phyloP scores from a whole-genome alignment of 1,140 invertebrate genomes.

The Aporrectodea caliginosa region DNA sequence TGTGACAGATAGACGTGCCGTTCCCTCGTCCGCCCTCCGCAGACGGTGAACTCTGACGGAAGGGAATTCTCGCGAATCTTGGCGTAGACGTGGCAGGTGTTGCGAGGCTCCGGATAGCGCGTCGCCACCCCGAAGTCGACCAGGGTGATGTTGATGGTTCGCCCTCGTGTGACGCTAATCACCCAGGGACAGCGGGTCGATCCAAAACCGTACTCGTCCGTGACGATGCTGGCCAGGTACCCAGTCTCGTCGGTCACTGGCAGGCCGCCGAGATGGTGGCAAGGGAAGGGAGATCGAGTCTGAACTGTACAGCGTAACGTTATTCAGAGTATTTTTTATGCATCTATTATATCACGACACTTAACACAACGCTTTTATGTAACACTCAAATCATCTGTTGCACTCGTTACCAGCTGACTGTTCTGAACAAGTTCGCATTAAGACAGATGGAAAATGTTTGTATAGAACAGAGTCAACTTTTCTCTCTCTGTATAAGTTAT shows the following conservation, averaged over 20 bases:
- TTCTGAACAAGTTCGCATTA: no score
- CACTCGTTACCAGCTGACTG: no score
- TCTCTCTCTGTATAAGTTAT: no score
- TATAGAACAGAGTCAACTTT: no score
- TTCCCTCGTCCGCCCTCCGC: neutral
- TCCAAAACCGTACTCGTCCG: conserved; percentile 21
- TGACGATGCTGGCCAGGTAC: conserved; percentile 28
- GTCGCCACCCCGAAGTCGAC: conserved; percentile 17
- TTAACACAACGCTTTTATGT: no score
- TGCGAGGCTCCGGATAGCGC: neutral
- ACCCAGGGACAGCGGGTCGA: conserved; percentile 27
- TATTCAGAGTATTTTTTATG: no score
- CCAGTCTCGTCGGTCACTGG: conserved; percentile 1
- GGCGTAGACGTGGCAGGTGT: neutral
- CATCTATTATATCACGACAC: no score
- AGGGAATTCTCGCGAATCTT: neutral
- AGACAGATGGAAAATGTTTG: no score
- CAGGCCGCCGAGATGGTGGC: conserved; percentile 14
- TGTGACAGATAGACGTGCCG: neutral
- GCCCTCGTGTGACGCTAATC: conserved; percentile 14
- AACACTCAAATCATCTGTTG: no score
- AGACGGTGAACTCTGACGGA: neutral
- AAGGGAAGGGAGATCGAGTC: conserved; percentile 10
- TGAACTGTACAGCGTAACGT: no score
- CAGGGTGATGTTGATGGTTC: conserved; percentile 31